These are phyloP conservation scores for Dryobotodes eremita DNA, from an alignment of 2,888 invertebrate genomes.

Conservation along the genomic window DNA sequence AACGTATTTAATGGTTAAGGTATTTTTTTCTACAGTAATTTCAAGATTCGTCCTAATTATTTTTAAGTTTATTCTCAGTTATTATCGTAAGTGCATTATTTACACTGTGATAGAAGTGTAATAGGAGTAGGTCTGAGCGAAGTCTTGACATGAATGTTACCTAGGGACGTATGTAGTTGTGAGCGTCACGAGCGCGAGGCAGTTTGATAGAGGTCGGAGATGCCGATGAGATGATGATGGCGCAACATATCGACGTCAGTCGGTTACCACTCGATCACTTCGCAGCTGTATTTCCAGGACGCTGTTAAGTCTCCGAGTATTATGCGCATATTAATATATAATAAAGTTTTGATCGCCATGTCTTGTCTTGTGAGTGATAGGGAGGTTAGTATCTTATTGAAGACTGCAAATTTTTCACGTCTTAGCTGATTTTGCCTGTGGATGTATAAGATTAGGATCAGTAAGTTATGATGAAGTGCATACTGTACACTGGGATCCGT, in stretches of 20 bases:
- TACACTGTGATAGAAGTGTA: slow-evolving; percentile 90
- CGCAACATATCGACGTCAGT: not conserved
- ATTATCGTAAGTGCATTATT: slow-evolving; percentile 89
- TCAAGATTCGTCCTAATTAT: slow-evolving; percentile 77
- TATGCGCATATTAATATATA: slow-evolving; percentile 62
- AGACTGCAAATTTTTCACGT: slow-evolving; percentile 89
- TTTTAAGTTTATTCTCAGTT: slow-evolving; percentile 79
- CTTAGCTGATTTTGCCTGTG: slow-evolving; percentile 84
- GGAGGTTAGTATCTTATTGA: slow-evolving; percentile 86
- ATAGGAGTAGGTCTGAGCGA: slow-evolving; percentile 84
- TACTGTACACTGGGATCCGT: slow-evolving; percentile 74
- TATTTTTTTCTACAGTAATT: slow-evolving; percentile 69
- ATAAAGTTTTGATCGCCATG: slow-evolving; percentile 78
- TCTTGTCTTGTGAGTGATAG: slow-evolving; percentile 84
- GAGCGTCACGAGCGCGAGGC: slow-evolving; percentile 43
- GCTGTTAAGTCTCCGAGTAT: slow-evolving; percentile 48
- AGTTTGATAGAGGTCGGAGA: not conserved
- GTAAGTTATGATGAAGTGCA: slow-evolving; percentile 71
- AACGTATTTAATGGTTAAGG: slow-evolving; percentile 65
- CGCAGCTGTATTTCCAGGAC: slow-evolving; percentile 30
- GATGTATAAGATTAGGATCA: slow-evolving; percentile 79
- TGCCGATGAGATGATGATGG: not conserved
- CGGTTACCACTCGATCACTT: slow-evolving; percentile 1
- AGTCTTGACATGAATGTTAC: slow-evolving; percentile 85
- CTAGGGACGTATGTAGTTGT: slow-evolving; percentile 65